phyloP scores from a whole-genome alignment of 2,113 vertebrate genomes.

The Nestor notabilis region DNA sequence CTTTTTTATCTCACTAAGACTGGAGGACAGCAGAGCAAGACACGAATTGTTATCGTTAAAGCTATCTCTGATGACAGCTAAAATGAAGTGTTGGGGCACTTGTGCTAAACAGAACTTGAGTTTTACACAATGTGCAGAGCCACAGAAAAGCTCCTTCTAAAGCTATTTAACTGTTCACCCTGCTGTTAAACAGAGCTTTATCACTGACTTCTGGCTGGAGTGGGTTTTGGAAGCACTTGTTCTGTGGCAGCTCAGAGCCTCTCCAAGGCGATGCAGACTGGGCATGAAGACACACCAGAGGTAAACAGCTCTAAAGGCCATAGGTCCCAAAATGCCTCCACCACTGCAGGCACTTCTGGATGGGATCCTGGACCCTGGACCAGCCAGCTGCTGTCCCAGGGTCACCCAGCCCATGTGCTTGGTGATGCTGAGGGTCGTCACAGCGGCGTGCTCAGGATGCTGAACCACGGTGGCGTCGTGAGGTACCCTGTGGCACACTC shows the following conservation, averaged over 20 bases:
- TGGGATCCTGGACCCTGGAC: background rate
- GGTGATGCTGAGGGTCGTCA: background rate
- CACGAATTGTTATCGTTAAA: rapidly evolving
- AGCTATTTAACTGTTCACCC: background rate
- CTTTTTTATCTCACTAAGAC: too few species aligned
- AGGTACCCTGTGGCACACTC: background rate
- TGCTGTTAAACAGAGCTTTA: background rate
- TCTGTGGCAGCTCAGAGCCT: background rate
- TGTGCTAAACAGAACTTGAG: background rate
- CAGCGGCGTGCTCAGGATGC: rapidly evolving
- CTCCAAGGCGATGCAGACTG: background rate
- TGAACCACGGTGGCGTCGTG: rapidly evolving
- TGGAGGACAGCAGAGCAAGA: background rate
- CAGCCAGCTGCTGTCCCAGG: background rate
- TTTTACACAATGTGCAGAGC: background rate
- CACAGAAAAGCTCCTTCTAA: background rate
- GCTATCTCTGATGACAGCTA: background rate
- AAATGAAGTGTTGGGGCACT: background rate
- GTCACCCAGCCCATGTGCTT: background rate
- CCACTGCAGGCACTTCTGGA: background rate
- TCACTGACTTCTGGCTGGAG: background rate
- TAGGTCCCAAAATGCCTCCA: background rate
- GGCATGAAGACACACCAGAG: background rate
- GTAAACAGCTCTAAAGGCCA: background rate
- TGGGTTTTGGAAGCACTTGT: background rate